These are phyloP conservation scores for Ceratotherium simum DNA, from an alignment of 2,113 vertebrate species.

Conservation along the genomic window DNA sequence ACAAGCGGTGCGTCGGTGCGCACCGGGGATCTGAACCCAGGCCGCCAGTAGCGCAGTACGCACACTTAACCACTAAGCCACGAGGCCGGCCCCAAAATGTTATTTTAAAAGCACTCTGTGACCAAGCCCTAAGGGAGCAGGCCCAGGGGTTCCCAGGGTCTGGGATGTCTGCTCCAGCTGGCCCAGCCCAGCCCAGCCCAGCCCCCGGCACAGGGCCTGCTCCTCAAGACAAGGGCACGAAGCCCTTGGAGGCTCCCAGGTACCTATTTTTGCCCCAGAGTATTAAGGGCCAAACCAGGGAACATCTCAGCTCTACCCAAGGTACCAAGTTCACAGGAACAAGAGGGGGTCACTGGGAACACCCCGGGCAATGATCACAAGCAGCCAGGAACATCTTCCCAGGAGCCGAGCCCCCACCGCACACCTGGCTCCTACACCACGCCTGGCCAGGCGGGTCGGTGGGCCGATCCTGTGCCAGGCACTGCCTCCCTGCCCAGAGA, in stretches of 20 bases:
- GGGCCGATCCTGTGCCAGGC: neutral
- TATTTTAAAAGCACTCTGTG: neutral
- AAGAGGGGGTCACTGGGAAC: neutral
- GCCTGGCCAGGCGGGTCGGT: neutral
- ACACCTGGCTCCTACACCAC: neutral
- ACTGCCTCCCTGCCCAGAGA: neutral
- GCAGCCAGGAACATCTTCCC: too few relatives aligned
- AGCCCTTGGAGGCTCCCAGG: constrained; percentile 44
- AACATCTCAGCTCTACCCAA: neutral
- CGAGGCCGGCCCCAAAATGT: neutral
- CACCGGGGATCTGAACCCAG: too few relatives aligned
- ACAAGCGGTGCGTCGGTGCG: too few relatives aligned
- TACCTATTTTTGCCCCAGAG: constrained; percentile 75
- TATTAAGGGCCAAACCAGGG: constrained; percentile 52
- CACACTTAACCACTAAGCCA: too few relatives aligned
- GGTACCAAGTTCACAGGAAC: neutral
- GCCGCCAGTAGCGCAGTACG: too few relatives aligned
- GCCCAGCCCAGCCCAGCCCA: neutral
- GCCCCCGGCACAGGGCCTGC: neutral
- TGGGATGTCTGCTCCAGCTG: neutral
- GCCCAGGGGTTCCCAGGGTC: too few relatives aligned
- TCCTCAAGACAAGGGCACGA: constrained; percentile 65
- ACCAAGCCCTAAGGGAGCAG: neutral
- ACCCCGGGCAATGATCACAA: neutral
- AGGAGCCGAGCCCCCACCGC: fast-evolving